Base-by-base conservation (phyloP, 2,888 invertebrate genomes). In the Aspidapion aeneum region DNA sequence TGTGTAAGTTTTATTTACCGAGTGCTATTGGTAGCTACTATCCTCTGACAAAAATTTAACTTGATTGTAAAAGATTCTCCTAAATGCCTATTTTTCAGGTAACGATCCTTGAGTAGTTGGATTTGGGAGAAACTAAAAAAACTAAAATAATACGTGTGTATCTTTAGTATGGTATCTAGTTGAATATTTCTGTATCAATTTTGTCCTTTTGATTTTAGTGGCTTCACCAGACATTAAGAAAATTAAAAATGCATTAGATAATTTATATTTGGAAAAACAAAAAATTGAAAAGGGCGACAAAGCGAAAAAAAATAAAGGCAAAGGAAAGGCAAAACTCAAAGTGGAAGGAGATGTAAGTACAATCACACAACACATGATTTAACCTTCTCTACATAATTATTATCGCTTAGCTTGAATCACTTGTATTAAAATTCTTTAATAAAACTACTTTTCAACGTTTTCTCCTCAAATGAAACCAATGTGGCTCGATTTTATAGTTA, bases 221-320 rank as follows among this genome's bases (percentile, higher is more conserved):
- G 82, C 86, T 66, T 87, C 91, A 18, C 83, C 85, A 60, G 90
- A 93, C 76, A 86, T 96, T 72, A 94, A 91, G 77, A 93, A 91
- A 85, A 86, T 96, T 75, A 94, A 93, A 81, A 85, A 90, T 73
- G 86, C 88, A 63, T 82, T 96, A 69, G 94, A 94, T 80, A 92
- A 89, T 79, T 82, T 96, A 72, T 90, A 90, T 77, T 87, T 91
- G 75, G 96, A 96, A 80, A 96, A 96, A 78, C 86, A 89, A 71
- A 95, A 94, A 82, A 82, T 90, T 65, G 94, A 94, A 77, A 95
- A 94, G 77, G 89, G 86, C 19, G 90, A 91, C 63, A 91, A 89
- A 75, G 76, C 84, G 61, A 93, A 92, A 82, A 93, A 93, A 80
- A 85, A 84, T 48, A 85, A 86, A 75, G 86, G 86, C 60, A 93